Base-by-base conservation (phyloP, 2,113 vertebrate genomes). In the Heterotilapia buettikoferi region DNA sequence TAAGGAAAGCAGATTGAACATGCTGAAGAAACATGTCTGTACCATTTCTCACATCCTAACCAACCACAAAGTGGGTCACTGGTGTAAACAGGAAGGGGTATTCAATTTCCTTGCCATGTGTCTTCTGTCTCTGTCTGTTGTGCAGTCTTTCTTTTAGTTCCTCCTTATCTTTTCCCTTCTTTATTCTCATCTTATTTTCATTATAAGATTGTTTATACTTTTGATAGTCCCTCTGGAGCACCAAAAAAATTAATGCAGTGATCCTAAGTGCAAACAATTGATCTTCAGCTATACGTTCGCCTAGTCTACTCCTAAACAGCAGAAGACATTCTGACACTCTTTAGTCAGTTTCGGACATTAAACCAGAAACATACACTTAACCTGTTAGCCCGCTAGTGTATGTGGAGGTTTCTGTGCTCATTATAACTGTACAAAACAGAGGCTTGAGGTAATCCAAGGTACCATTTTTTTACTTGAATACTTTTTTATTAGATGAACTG, bases 31-130 rank as follows among this genome's bases (percentile, higher is more conserved):
- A 89, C 90, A 80, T 8, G 56, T 14, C 84, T 76, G 87, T 21
- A 59, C 71, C 73, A 31, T 83, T 19, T 90, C 66, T 76, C 47
- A 31, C 84, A 71, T 26, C 10, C 88, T 16, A 80, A 63, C 85
- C 36, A 80, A 80, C 59, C 24, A 19, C 52, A 59, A 31, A 9
- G 21, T 45, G 7, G 3, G 14, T 29, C 45, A 7, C 21, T 73
- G 7, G 3, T 76, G 52, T 88, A 89, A 90, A 92, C 89, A 90
- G 89, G 89, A 92, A 88, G 47, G 7, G 5, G 10, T 16, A 8
- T 61, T 19, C 16, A 19, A 54, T 53, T 78, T 86, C 63, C 43
- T 57, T 14, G 5, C 14, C 12, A 71, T 7, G 43, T 12, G 6
- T 86, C 38, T 71, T 85, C 57, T 56, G 57, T 50, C 16, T 79